Base-by-base conservation (phyloP, 2,888 invertebrate species). In the Megalurothrips usitatus region DNA sequence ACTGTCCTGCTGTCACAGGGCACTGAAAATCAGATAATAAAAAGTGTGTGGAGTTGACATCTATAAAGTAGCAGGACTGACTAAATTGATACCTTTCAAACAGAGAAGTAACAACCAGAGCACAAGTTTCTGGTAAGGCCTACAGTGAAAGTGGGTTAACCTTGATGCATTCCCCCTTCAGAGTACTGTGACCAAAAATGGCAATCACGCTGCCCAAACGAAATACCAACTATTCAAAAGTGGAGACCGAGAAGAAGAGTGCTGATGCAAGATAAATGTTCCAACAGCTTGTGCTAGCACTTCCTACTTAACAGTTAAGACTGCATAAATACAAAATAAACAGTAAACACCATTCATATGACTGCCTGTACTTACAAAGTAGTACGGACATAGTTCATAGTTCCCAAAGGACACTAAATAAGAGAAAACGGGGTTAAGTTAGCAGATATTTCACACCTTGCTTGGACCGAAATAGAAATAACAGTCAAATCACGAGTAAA, bases 131-230 rank as follows among this genome's bases (percentile, higher is more conserved):
- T 43, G 58, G 58, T 58, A 17, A 58, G 11, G 58, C 58, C n/a
- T 43, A 43, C 58, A 58, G 58, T 10, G 68, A 75, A 75, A 75
- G 26, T 26, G 68, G 68, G 68, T 75, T 75, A 75, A 75, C 68
- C 68, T 75, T 75, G 68, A 75, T 26, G 12, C 68, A 75, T 75
- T 75, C 23, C 68, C 12, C 26, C 23, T 26, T 26, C 12, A n/a
- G 19, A 58, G 10, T 10, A 10, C 26, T 12, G 23, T 75, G 68
- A 23, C 68, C 68, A 26, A 75, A 75, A 23, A 75, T 75, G 68
- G 68, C 26, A 75, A 75, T 12, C 12, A 26, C 9, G 8, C 12
- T 11, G 10, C 23, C 23, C 12, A 23, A 4, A 10, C 1, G 9
- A 12, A 26, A 9, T 4, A 26, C 68, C 11, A 23, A 26, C 12